Evolutionary conservation across 2,888 invertebrate genomes (phyloP), one percentile per base, ranked within the genome.

Genomic region (Papilio elwesi): DNA sequence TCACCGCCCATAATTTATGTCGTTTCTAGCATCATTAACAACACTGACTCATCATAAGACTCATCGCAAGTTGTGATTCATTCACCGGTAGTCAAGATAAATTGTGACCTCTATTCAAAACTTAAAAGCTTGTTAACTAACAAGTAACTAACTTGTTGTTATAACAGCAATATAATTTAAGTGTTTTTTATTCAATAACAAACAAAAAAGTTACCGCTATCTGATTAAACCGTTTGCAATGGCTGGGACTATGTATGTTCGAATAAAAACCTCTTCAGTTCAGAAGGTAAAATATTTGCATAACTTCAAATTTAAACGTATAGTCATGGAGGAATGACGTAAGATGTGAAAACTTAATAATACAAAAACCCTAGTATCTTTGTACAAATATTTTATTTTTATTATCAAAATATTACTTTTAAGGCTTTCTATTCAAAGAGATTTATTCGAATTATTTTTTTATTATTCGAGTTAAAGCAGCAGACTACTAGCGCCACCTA

Each of bases 51-150:
- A 68, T 55, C 26, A 48, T 38, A 55, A 12, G 26, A 47, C 68
- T 57, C 55, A 55, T 68, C 48, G 51, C 11, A 53, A 52, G 53
- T 26, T 26, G 26, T 68, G 26, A 64, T 16, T 65, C 48, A 72
- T 36, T 72, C 68, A 57, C 26, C 47, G 49, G 64, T 68, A 51
- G 66, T 26, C 38, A 72, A 64, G 67, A 55, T 68, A 65, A 55
- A 68, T 51, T 38, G 38, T 55, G 43, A 68, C 64, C 49, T 55
- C 55, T 36, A 72, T 67, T 47, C 36, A 0, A 55, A 69, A 65
- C 49, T 47, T 65, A 51, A 65, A 65, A 49, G 51, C 47, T 63
- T 48, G 47, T 48, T 26, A 57, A 57, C 12, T 26, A 26, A 26
- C 26, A 26, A 26, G 26, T 26, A 26, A 26, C 26, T 26, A 26